These are phyloP conservation scores for Pipistrellus pipistrellus DNA, from an alignment of 2,797 vertebrate species.

Conservation along the genomic window DNA sequence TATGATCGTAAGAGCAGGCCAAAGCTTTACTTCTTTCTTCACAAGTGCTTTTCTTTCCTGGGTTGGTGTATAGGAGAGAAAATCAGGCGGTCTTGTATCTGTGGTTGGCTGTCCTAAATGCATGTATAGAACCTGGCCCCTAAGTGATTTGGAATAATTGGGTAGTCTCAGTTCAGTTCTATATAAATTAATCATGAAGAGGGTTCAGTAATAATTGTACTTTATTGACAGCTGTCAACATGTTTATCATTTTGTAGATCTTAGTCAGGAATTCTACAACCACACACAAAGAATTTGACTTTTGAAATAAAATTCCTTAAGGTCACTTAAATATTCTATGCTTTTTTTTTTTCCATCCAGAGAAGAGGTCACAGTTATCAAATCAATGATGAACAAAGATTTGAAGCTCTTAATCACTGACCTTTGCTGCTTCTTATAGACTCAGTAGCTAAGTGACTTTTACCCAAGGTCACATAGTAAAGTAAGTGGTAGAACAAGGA, in stretches of 20 bases:
- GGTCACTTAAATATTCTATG: constrained; percentile 42
- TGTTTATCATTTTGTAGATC: constrained; percentile 49
- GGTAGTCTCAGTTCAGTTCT: neutral
- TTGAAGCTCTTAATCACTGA: constrained; percentile 47
- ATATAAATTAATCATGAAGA: constrained; percentile 35
- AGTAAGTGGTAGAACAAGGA: neutral
- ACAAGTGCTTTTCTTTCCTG: constrained; percentile 43
- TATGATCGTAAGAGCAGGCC: constrained; percentile 22
- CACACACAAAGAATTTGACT: constrained; percentile 23
- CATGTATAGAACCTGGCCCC: neutral
- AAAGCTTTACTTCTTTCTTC: constrained; percentile 48
- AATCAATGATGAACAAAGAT: constrained; percentile 26
- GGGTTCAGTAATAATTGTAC: constrained; percentile 6
- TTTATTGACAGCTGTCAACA: neutral
- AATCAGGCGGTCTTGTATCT: neutral
- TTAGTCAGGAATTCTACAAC: constrained; percentile 48
- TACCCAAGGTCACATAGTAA: neutral
- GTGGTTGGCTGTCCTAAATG: neutral
- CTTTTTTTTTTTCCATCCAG: neutral
- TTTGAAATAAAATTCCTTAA: constrained; percentile 43
- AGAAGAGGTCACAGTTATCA: constrained; percentile 7
- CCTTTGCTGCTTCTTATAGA: neutral
- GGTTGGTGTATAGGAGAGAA: constrained; percentile 14
- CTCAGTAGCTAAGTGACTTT: constrained; percentile 20
- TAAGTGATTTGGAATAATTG: constrained; percentile 33